These are phyloP conservation scores for Pitangus sulphuratus DNA, from an alignment of 2,797 vertebrate species.

Conservation along the genomic window DNA sequence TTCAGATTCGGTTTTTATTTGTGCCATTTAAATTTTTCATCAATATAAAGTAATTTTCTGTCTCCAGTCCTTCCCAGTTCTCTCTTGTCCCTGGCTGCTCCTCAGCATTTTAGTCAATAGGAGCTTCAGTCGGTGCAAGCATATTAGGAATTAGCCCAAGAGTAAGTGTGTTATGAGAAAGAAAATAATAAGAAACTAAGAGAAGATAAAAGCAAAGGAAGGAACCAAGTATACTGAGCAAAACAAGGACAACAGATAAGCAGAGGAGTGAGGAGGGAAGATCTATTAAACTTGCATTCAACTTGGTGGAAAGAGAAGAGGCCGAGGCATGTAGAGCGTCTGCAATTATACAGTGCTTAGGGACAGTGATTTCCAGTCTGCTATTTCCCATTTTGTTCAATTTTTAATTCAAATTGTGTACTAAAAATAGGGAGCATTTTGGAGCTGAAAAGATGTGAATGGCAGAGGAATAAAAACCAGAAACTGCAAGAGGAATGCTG, in stretches of 20 bases:
- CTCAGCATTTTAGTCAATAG: not conserved
- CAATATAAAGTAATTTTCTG: not conserved
- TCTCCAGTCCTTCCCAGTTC: not conserved
- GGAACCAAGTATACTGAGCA: not conserved
- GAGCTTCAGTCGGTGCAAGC: not conserved
- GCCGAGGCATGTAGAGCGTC: not conserved
- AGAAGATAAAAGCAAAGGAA: not conserved
- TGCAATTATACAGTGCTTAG: slow-evolving; percentile 23
- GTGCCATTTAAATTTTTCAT: slow-evolving; percentile 5
- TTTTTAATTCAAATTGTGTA: slow-evolving; percentile 57
- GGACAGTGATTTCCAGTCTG: slow-evolving; percentile 36
- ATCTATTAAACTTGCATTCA: slow-evolving; percentile 13
- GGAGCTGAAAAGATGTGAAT: slow-evolving; percentile 17
- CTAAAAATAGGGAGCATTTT: slow-evolving; percentile 63
- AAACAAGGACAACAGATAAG: not conserved
- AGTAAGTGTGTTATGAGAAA: slow-evolving; percentile 7
- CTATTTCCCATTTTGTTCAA: slow-evolving; percentile 54
- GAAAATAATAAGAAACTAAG: not conserved
- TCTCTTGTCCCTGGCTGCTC: not conserved
- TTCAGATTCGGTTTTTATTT: slow-evolving; percentile 4
- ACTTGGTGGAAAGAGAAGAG: not conserved
- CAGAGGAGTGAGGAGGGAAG: not conserved
- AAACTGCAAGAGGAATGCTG: slow-evolving; percentile 21
- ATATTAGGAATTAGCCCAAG: not conserved
- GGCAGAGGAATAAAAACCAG: not conserved